Conservation (phyloP, 2,888 invertebrate genomes). For the Pterostichus niger region DNA sequence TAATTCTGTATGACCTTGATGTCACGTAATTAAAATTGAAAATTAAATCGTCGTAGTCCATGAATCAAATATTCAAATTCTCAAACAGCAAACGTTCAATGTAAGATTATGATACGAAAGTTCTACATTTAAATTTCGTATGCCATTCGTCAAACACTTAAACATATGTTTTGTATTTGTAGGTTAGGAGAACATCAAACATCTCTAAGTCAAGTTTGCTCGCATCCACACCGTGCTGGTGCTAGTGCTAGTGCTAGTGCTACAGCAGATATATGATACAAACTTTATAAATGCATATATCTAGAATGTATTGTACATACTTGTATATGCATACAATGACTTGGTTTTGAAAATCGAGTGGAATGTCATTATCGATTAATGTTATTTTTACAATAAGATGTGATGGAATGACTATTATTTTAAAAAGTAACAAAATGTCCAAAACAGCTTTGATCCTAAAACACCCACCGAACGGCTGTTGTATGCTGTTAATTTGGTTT, state of each 20-base stretch:
- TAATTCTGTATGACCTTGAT: constrained; percentile 13
- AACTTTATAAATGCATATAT: neutral
- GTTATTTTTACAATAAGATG: no score
- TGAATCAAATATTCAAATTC: neutral
- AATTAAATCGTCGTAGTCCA: constrained; percentile 18
- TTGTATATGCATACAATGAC: neutral
- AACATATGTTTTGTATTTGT: constrained; percentile 70
- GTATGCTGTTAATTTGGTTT: no score
- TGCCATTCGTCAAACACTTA: constrained; percentile 49
- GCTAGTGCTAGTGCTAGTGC: neutral
- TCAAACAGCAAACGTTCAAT: constrained; percentile 13
- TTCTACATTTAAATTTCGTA: constrained; percentile 54
- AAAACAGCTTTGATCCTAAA: no score
- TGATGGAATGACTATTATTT: no score
- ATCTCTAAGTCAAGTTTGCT: constrained; percentile 17
- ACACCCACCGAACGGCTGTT: no score
- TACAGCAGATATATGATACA: neutral
- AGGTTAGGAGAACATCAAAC: constrained; percentile 70
- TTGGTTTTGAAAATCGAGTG: no score
- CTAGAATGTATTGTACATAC: neutral
- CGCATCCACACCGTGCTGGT: neutral
- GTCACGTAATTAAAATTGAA: constrained; percentile 25
- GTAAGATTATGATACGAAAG: constrained; percentile 32
- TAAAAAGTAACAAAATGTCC: no score
- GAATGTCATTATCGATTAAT: no score